phyloP scores from a whole-genome alignment of 2,113 vertebrate species.

The Coregonus clupeaformis region DNA sequence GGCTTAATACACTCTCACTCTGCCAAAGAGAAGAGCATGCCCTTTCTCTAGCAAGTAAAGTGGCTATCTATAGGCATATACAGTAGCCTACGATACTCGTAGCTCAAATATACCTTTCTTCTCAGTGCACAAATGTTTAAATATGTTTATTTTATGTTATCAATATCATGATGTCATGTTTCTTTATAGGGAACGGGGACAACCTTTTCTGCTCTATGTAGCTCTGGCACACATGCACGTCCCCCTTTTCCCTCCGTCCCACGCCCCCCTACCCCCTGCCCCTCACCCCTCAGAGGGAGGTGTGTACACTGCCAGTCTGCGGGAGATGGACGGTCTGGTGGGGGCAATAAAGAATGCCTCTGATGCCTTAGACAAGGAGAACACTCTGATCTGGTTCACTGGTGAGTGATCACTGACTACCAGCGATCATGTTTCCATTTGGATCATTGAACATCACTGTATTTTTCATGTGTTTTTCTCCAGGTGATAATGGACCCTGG shows the following conservation, averaged over 20 bases:
- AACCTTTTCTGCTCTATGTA: conserved; percentile 88
- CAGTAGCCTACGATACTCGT: neutral
- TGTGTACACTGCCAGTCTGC: conserved; percentile 74
- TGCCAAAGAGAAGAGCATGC: no score
- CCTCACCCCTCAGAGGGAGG: neutral
- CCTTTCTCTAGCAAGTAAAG: no score
- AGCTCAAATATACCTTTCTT: no score
- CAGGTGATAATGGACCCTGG: conserved; percentile 98
- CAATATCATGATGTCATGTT: neutral
- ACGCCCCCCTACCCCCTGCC: conserved; percentile 1
- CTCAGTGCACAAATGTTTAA: no score
- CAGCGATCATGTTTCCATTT: neutral
- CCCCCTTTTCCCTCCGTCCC: conserved; percentile 76
- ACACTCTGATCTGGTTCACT: conserved; percentile 90
- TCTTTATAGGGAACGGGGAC: conserved; percentile 65
- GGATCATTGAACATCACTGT: conserved; percentile 1
- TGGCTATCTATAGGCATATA: no score
- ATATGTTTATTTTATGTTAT: no score
- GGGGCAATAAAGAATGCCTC: conserved; percentile 74
- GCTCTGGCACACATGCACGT: conserved; percentile 94
- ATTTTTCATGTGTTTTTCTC: conserved; percentile 29
- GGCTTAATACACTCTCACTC: neutral
- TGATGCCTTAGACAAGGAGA: conserved; percentile 65
- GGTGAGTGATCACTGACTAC: conserved; percentile 65
- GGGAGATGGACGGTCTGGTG: conserved; percentile 87